A percentile compares a stretch with the other conserved stretches of the same genome.
Evolutionary conservation across 2,888 invertebrate species (phyloP).

Genomic region (Physocephala rufipes): DNA sequence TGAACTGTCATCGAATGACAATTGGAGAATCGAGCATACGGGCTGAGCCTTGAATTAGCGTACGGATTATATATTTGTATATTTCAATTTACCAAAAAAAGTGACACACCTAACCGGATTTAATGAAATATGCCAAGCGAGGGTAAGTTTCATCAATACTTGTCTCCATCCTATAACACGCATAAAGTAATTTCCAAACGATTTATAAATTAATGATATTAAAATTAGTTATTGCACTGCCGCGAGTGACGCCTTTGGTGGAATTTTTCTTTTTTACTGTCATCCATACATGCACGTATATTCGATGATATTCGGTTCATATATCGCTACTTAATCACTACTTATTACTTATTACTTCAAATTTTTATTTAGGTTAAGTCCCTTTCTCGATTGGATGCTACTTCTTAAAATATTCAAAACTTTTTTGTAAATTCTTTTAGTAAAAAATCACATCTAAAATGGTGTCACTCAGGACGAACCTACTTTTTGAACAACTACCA

Average conservation of each 20-base stretch:
- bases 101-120: not conserved
- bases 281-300: no score
- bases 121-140: not conserved
- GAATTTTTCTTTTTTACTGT: not conserved
- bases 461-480: no score
- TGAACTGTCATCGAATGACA: conserved; percentile 35
- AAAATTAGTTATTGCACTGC: not conserved
- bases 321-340: not conserved
- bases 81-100: no score
- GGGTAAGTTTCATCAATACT: not conserved
- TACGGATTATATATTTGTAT: conserved; percentile 18
- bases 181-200: not conserved
- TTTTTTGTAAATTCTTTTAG: no score
- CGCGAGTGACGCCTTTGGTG: not conserved
- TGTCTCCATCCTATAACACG: not conserved
- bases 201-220: not conserved
- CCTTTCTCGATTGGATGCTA: no score
- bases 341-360: no score
- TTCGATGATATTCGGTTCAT: not conserved
- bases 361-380: no score
- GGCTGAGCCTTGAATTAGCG: not conserved
- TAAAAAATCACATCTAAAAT: no score
- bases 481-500: no score
- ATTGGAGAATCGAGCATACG: not conserved
- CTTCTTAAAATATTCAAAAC: no score